Conservation (phyloP, 1,140 invertebrate species). For the Acromyrmex charruanus region DNA sequence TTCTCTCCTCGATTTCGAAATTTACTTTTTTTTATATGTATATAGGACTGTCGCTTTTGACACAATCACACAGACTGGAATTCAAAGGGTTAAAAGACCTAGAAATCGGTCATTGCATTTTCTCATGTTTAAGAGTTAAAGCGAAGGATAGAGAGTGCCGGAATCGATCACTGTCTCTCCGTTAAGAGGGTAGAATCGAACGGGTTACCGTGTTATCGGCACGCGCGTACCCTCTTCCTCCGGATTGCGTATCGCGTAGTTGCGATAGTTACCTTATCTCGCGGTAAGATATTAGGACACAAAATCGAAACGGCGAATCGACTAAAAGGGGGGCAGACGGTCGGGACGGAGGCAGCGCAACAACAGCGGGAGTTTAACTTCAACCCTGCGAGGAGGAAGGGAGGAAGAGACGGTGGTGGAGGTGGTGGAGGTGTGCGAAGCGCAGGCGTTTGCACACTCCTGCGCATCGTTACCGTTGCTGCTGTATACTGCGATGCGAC, state of each 20-base stretch:
- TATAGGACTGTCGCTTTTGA: background rate
- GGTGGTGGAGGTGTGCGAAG: conserved; percentile 58
- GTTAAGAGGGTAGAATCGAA: background rate
- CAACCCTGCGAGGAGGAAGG: conserved; percentile 35
- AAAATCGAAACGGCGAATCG: conserved; percentile 54
- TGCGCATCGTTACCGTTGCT: conserved; percentile 68
- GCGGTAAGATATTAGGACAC: conserved; percentile 31
- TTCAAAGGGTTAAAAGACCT: background rate
- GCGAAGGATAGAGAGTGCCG: background rate
- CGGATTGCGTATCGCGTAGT: background rate
- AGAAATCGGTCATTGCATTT: background rate
- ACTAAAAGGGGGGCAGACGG: background rate
- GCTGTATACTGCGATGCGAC: conserved; percentile 78
- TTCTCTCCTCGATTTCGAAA: background rate
- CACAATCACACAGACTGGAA: background rate
- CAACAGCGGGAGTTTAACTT: conserved; percentile 55
- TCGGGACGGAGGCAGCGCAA: conserved; percentile 29
- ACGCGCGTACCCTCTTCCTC: background rate
- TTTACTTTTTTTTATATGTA: background rate
- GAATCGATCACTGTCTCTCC: background rate
- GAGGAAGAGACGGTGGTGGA: background rate
- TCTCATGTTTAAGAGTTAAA: conserved; percentile 1
- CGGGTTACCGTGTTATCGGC: background rate
- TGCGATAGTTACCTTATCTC: conserved; percentile 9
- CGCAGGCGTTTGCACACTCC: conserved; percentile 70